Conservation (phyloP, 1,140 invertebrate species). For the Dendroctonus valens region DNA sequence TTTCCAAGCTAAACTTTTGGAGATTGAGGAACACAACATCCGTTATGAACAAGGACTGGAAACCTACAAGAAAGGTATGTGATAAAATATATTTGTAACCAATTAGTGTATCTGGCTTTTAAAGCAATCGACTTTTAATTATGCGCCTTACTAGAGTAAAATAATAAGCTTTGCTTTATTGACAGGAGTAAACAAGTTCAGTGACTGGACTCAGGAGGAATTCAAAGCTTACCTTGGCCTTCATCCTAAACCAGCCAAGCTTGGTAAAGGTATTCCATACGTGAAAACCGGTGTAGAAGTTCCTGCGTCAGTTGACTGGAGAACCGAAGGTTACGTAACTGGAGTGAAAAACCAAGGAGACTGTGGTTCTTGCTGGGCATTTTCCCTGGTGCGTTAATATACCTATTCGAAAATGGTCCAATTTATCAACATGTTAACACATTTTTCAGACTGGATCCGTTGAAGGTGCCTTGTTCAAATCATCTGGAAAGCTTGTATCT, state of each 20-base stretch:
- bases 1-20: slow-evolving; percentile 78
- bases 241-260: background rate
- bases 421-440: background rate
- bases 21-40: slow-evolving; percentile 81
- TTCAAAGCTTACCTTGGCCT: slow-evolving; percentile 51
- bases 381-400: slow-evolving; percentile 49
- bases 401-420: background rate
- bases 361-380: slow-evolving; percentile 58
- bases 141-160: too few relatives aligned
- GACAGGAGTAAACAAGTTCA: slow-evolving; percentile 74
- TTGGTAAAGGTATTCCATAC: background rate
- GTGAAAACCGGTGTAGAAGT: slow-evolving; percentile 22
- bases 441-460: slow-evolving; percentile 13
- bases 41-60: slow-evolving; percentile 62
- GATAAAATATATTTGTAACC: background rate
- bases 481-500: slow-evolving; percentile 77
- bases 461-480: slow-evolving; percentile 91
- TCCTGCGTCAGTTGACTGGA: slow-evolving; percentile 41
- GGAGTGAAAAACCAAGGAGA: slow-evolving; percentile 40
- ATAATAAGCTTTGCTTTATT: background rate
- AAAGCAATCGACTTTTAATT: background rate
- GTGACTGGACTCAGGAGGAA: slow-evolving; percentile 82
- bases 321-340: slow-evolving; percentile 38
- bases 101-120: background rate
- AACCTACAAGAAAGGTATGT: slow-evolving; percentile 54